These are phyloP conservation scores for Daphoenositta chrysoptera DNA, from an alignment of 2,113 vertebrate species.

Conservation along the genomic window DNA sequence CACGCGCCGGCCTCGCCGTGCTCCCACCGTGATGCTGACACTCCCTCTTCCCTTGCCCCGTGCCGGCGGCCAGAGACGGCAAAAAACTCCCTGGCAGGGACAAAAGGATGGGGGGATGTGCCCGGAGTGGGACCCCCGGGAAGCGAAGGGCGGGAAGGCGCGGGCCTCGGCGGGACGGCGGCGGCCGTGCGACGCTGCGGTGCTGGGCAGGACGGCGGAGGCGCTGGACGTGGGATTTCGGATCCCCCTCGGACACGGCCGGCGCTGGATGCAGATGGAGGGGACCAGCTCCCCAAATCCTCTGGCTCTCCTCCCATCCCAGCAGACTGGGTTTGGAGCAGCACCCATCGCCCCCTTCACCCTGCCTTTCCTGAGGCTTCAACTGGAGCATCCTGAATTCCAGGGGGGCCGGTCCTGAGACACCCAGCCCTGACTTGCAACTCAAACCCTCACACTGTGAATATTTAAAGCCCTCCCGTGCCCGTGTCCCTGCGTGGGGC, in stretches of 20 bases:
- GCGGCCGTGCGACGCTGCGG: accelerated
- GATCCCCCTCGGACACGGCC: accelerated
- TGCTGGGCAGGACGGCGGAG: neutral
- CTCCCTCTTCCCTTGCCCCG: neutral
- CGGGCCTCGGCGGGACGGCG: accelerated
- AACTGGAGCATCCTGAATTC: neutral
- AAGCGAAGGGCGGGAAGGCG: neutral
- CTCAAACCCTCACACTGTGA: constrained; percentile 75
- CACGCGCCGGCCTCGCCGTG: neutral
- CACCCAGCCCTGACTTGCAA: neutral
- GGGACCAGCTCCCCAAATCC: neutral
- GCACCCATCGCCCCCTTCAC: neutral
- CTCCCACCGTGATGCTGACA: neutral
- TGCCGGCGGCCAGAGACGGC: neutral
- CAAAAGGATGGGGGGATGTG: neutral
- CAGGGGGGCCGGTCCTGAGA: neutral
- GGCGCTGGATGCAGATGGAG: neutral
- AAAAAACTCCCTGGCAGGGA: neutral
- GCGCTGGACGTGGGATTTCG: neutral
- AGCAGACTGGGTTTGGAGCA: neutral
- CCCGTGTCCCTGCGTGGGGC: neutral
- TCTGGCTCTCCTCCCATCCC: neutral
- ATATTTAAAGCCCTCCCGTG: constrained; percentile 33
- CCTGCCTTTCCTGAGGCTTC: neutral
- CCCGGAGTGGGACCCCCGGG: neutral